Conservation (phyloP, 2,797 vertebrate genomes). For the Podargus strigoides region DNA sequence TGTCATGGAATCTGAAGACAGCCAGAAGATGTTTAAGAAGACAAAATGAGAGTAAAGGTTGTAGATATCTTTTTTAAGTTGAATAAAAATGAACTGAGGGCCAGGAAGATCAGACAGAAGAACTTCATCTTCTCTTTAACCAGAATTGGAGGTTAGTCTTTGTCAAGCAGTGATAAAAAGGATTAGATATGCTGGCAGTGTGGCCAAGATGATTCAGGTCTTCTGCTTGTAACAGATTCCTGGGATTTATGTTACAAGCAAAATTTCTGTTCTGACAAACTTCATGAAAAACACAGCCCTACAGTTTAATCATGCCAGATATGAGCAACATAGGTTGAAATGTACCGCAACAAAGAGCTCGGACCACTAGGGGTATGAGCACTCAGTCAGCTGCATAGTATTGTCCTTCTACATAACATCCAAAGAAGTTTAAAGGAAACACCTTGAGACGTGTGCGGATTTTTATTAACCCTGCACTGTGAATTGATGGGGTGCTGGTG, state of each 20-base stretch:
- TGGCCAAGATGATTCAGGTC: slow-evolving; percentile 13
- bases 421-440: slow-evolving; percentile 62
- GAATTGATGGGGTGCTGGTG: slow-evolving; percentile 67
- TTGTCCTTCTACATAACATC: slow-evolving; percentile 32
- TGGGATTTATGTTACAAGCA: neutral
- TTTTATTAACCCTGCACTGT: slow-evolving; percentile 66
- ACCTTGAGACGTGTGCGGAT: slow-evolving; percentile 60
- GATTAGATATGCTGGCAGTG: slow-evolving; percentile 40
- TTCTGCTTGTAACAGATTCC: slow-evolving; percentile 23
- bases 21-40: slow-evolving; percentile 29
- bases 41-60: slow-evolving; percentile 56
- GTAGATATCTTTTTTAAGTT: slow-evolving; percentile 33
- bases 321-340: neutral
- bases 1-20: slow-evolving; percentile 45
- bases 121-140: slow-evolving; percentile 59
- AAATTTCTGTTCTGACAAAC: slow-evolving; percentile 17
- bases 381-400: neutral
- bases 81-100: slow-evolving; percentile 62
- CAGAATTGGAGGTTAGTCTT: slow-evolving; percentile 20
- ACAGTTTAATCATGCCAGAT: neutral
- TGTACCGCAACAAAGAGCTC: neutral
- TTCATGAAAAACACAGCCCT: neutral
- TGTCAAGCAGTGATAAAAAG: slow-evolving; percentile 42
- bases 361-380: slow-evolving; percentile 19
- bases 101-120: slow-evolving; percentile 56